Evolutionary conservation across 2,113 vertebrate genomes (phyloP), one percentile per base, ranked within the genome.

Genomic region (Andinoacara biseriatus): DNA sequence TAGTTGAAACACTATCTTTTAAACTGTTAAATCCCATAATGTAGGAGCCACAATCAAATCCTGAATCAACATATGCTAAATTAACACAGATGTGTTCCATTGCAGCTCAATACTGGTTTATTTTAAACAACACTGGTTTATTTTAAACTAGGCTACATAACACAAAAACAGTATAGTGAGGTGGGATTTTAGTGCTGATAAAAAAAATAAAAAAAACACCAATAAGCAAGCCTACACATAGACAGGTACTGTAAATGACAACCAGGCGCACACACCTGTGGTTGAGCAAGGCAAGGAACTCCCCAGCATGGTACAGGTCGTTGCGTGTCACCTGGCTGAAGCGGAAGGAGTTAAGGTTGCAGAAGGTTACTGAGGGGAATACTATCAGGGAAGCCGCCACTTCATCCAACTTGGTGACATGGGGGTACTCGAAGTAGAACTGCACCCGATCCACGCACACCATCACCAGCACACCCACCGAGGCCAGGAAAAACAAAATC

Each of bases 261-360:
- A 33, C 10, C n/a, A 9, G n/a, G 38, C 35, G 56, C 76, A 92
- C 98, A 92, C 94, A 99, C 98, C 97, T 98, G 96, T 97, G 97
- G 87, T 99, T 99, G 90, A 99, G 97, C 92, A 99, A 94, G 74
- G 98, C 97, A 26, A 99, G 97, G 2, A 99, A 97, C 94, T 99
- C 98, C 0, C 98, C 98, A 0, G 98, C 98, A 3, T 99, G 98
- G 95, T 99, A 99, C 95, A 99, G 95, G 94, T 99, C 98, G 26
- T 99, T 99, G 94, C 98, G 98, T 91, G 97, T 99, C 85, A 99
- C 97, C 24, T 97, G 95, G 92, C 96, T 97, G 94, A 99, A 99
- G 31, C 98, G 98, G 20, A 99, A 99, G 91, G 98, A 97, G 58
- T 99, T 99, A 93, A 99, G 98, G 95, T 99, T 99, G 97, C 98